A percentile compares a stretch with the other conserved stretches of the same genome.
Evolutionary conservation across 2,888 invertebrate genomes (phyloP).

Genomic region (Lycophotia porphyrea): DNA sequence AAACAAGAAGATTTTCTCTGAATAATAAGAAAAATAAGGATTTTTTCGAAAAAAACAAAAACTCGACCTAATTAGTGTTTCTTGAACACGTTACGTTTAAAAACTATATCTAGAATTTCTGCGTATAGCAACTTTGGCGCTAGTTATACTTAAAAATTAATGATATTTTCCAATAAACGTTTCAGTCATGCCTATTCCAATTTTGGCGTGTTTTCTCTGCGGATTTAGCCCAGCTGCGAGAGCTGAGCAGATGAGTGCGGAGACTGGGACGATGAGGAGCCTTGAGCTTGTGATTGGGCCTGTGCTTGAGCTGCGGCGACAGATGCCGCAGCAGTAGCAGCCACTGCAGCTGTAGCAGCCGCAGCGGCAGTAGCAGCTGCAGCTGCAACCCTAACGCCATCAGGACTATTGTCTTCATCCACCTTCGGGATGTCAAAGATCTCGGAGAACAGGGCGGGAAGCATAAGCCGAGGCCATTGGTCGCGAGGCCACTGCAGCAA

Average conservation of each 20-base stretch:
- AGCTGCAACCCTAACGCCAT: slow-evolving; percentile 58
- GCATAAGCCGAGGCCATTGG: slow-evolving; percentile 95
- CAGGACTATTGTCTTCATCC: slow-evolving; percentile 73
- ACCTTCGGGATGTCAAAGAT: slow-evolving; percentile 97
- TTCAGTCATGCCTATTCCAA: slow-evolving; percentile 34
- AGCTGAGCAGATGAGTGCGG: slow-evolving; percentile 24
- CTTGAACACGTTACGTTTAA: background rate
- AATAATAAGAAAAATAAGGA: background rate
- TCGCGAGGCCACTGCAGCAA: slow-evolving; percentile 97
- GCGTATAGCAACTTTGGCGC: slow-evolving; percentile 46
- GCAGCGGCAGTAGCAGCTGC: background rate
- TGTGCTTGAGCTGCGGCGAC: background rate
- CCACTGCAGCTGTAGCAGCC: background rate
- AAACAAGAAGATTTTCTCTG: too few relatives aligned
- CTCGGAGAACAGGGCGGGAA: slow-evolving; percentile 98
- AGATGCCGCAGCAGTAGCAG: background rate
- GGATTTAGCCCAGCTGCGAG: slow-evolving; percentile 10
- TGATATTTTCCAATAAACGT: slow-evolving; percentile 23
- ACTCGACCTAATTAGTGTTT: background rate
- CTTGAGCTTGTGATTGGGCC: background rate
- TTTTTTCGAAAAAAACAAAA: too few relatives aligned
- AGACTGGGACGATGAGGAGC: slow-evolving; percentile 34
- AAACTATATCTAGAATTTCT: slow-evolving; percentile 24
- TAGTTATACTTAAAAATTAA: slow-evolving; percentile 6
- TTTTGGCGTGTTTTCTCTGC: background rate